Conservation (phyloP, 2,113 vertebrate species). For the Anolis carolinensis region DNA sequence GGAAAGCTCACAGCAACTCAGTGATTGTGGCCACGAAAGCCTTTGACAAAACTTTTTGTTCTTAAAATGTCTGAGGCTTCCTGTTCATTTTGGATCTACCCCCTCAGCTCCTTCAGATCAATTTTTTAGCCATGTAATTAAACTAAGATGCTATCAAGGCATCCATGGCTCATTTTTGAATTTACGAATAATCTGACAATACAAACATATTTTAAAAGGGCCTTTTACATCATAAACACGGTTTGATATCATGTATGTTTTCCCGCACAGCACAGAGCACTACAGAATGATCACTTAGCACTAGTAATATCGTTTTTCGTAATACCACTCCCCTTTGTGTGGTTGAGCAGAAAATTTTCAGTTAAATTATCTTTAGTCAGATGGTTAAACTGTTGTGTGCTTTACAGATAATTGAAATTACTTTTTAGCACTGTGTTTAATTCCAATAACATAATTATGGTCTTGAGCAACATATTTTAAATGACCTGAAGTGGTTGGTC, state of each 20-base stretch:
- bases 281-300: neutral
- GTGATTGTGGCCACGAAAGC: too few species aligned
- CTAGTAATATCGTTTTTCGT: neutral
- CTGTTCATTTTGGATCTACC: too few species aligned
- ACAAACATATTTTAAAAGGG: neutral
- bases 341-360: neutral
- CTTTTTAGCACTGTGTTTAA: neutral
- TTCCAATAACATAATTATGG: neutral
- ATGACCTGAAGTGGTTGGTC: neutral
- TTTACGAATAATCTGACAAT: too few species aligned
- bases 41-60: too few species aligned
- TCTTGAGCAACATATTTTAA: conserved; percentile 9
- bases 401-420: neutral
- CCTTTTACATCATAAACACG: neutral
- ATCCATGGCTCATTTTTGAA: too few species aligned
- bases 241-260: neutral
- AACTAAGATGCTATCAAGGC: too few species aligned
- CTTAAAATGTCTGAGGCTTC: neutral
- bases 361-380: neutral
- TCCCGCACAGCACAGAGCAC: neutral
- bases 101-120: too few species aligned
- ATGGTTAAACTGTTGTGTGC: neutral
- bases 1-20: too few species aligned
- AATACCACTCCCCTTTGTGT: neutral
- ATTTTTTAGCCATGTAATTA: too few species aligned